phyloP scores from a whole-genome alignment of 2,888 invertebrate species.

The Ryuthela nishihirai region DNA sequence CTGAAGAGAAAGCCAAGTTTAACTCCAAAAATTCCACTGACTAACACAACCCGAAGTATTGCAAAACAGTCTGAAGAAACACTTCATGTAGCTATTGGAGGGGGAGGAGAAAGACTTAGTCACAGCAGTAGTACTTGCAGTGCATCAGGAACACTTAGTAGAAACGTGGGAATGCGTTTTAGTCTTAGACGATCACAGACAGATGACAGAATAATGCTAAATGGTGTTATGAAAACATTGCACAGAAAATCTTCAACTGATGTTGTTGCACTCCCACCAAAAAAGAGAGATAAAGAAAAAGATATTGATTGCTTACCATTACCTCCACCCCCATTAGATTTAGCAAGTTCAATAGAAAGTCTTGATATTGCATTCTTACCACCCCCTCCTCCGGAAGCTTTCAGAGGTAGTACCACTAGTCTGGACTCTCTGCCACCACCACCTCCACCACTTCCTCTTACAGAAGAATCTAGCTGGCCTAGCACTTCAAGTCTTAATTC shows the following conservation, averaged over 20 bases:
- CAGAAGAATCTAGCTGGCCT: constrained; percentile 39
- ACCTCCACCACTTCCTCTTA: constrained; percentile 41
- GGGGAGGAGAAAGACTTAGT: constrained; percentile 22
- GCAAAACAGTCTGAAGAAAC: constrained; percentile 74
- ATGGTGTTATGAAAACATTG: constrained; percentile 23
- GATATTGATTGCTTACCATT: constrained; percentile 55
- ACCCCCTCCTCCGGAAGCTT: constrained; percentile 48
- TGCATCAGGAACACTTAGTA: constrained; percentile 26
- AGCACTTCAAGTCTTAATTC: constrained; percentile 43
- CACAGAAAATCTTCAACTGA: constrained; percentile 20
- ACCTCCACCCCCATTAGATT: constrained; percentile 64
- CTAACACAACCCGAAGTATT: constrained; percentile 82
- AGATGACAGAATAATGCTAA: constrained; percentile 38
- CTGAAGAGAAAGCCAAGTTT: constrained; percentile 84
- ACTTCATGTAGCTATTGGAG: constrained; percentile 42
- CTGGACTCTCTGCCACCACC: constrained; percentile 41
- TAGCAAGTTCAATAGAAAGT: constrained; percentile 29
- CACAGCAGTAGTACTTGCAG: constrained; percentile 31
- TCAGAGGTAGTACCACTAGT: constrained; percentile 33
- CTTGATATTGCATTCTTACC: constrained; percentile 42
- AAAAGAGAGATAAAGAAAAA: not conserved
- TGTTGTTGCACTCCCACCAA: constrained; percentile 4
- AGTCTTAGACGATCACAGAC: constrained; percentile 41
- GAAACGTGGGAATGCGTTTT: constrained; percentile 25
- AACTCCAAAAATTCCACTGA: constrained; percentile 76